phyloP scores from a whole-genome alignment of 2,888 invertebrate species.

The Neoascia interrupta region DNA sequence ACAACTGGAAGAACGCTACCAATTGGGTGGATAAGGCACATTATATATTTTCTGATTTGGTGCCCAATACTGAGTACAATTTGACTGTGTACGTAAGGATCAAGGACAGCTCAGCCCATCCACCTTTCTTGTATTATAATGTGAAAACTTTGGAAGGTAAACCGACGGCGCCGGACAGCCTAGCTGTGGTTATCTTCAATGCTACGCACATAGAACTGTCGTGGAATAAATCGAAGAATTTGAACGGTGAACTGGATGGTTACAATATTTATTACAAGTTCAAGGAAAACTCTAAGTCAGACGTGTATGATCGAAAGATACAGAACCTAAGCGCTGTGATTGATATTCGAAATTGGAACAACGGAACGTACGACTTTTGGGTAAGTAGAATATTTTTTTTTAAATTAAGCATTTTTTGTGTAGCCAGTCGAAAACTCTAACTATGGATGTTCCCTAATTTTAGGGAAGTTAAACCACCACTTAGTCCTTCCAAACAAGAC shows the following conservation, averaged over 20 bases:
- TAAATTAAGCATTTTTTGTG: not conserved
- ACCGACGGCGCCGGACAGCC: constrained; percentile 85
- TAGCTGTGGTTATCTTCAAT: constrained; percentile 84
- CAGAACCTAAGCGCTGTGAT: constrained; percentile 5
- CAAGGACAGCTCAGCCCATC: constrained; percentile 80
- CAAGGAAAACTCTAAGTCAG: constrained; percentile 82
- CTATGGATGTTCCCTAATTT: too few species aligned
- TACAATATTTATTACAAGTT: constrained; percentile 86
- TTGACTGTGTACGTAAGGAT: constrained; percentile 87
- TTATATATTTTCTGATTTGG: constrained; percentile 83
- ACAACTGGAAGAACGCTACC: constrained; percentile 82
- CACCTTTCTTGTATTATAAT: constrained; percentile 84
- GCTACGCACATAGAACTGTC: constrained; percentile 84
- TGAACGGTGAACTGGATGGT: constrained; percentile 83
- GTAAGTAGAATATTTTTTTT: too few species aligned
- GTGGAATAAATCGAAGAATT: constrained; percentile 85
- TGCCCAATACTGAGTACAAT: constrained; percentile 88
- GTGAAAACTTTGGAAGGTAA: constrained; percentile 86
- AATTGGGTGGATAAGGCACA: constrained; percentile 84
- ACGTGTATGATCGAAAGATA: constrained; percentile 66
- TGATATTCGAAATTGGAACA: constrained; percentile 57
- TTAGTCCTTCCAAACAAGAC: too few species aligned
- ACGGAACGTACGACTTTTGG: constrained; percentile 73
- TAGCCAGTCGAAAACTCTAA: too few species aligned
- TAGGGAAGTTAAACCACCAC: too few species aligned